Evolutionary conservation across 2,888 invertebrate species (phyloP), one percentile per base, ranked within the genome.

Genomic region (Archips xylosteana): DNA sequence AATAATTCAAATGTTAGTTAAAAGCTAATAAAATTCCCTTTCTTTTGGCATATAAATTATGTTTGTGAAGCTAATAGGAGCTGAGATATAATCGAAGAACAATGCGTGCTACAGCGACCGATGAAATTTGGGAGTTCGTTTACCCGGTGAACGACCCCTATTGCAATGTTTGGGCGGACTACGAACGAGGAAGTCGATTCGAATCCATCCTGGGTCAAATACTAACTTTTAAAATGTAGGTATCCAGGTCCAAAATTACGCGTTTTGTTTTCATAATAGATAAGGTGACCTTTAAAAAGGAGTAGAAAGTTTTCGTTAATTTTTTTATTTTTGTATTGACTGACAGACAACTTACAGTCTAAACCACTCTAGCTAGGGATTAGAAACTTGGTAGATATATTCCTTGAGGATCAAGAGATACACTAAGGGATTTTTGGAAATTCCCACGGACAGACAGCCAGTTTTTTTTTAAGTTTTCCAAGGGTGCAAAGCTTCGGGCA

Each of bases 111-210:
- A 23, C 23, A 59, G 15, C 59, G 68, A 64, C 49, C 57, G 59
- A 68, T 57, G 64, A 59, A 64, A 63, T 60, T 69, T 64, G 34
- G 34, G n/a, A 49, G 73, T 68, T 39, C 63, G 23, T 42, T 64
- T 36, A 36, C 63, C 63, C n/a, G 68, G 63, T 68, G 49, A 57
- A 57, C 4, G 68, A 73, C 5, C 73, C 59, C 10, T 13, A 45
- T 67, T 47, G 62, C 73, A 64, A 49, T 73, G 68, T 73, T 73
- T 73, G 73, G 68, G 63, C 63, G 3, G 32, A 57, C 49, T n/a
- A 5, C 51, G 63, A 54, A 63, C 4, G 4, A 71, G 66, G 71
- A 60, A 68, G 57, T 12, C 8, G 49, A 1, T 15, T 5, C n/a
- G 49, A 42, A 15, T 9, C 15, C 47, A 47, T 34, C 62, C 45